These are phyloP conservation scores for Actinemys pallida DNA, from an alignment of 2,113 vertebrate species.

Conservation along the genomic window DNA sequence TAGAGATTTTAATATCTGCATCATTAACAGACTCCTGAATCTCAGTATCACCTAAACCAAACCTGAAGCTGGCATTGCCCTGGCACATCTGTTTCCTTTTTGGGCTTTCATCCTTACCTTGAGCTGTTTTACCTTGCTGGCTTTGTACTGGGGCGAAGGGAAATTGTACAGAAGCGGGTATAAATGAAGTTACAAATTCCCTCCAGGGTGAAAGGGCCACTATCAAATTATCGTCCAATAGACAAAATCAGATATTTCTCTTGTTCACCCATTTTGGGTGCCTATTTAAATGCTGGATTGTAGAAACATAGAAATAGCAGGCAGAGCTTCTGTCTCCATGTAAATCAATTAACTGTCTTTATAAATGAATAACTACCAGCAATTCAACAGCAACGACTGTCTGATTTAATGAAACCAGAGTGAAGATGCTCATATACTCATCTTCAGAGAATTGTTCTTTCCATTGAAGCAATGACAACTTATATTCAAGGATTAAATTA, in stretches of 20 bases:
- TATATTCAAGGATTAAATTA: constrained; percentile 1
- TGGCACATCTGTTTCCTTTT: neutral
- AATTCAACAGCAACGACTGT: constrained; percentile 65
- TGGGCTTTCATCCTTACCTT: neutral
- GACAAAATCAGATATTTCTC: constrained; percentile 7
- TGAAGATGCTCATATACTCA: constrained; percentile 38
- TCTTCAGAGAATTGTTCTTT: constrained; percentile 64
- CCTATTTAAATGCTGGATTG: constrained; percentile 30
- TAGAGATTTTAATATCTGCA: neutral
- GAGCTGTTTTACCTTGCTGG: neutral
- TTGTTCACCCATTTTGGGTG: neutral
- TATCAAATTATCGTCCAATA: neutral
- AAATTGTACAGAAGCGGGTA: neutral
- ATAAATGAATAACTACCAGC: constrained; percentile 65
- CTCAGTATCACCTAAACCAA: neutral
- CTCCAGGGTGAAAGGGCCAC: neutral
- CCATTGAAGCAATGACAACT: constrained; percentile 38
- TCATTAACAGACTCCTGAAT: neutral
- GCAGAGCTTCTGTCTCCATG: constrained; percentile 40
- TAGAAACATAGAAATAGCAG: neutral
- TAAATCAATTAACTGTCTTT: constrained; percentile 70
- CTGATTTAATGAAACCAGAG: constrained; percentile 68
- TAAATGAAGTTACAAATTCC: neutral
- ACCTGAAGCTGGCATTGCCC: neutral
- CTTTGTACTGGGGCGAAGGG: neutral